These are phyloP conservation scores for Gavia stellata DNA, from an alignment of 2,113 vertebrate genomes.

Conservation along the genomic window DNA sequence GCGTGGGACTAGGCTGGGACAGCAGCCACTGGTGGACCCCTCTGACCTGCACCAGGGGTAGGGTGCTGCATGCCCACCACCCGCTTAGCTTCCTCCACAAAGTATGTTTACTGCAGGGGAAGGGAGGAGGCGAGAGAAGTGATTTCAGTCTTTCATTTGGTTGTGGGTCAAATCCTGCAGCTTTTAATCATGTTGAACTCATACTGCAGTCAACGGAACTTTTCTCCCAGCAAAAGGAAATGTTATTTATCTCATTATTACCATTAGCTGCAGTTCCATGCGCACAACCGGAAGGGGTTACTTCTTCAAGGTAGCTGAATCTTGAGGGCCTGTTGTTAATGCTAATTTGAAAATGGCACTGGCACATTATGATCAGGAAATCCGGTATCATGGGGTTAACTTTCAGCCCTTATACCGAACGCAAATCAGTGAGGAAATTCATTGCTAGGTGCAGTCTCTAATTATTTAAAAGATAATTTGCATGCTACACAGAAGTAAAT, in stretches of 20 bases:
- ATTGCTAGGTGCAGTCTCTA: conserved; percentile 35
- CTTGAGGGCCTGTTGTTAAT: background rate
- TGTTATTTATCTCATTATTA: background rate
- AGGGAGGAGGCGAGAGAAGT: background rate
- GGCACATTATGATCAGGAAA: conserved; percentile 10
- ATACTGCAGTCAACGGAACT: background rate
- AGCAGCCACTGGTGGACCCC: background rate
- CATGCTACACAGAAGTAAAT: conserved; percentile 62
- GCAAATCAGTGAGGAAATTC: conserved; percentile 54
- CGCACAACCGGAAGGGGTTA: background rate
- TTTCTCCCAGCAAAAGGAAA: background rate
- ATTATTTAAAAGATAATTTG: conserved; percentile 66
- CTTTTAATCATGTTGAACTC: background rate
- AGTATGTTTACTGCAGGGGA: no score
- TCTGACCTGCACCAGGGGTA: no score
- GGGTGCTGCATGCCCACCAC: background rate
- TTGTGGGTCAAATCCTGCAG: background rate
- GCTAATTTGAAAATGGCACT: conserved; percentile 15
- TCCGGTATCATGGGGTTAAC: conserved; percentile 26
- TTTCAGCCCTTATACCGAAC: background rate
- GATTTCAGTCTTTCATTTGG: background rate
- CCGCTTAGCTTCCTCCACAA: background rate
- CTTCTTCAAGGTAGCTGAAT: background rate
- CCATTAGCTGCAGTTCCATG: background rate
- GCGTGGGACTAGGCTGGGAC: no score